Evolutionary conservation across 2,888 invertebrate species (phyloP).

Genomic region (Sarcophaga subvicina): DNA sequence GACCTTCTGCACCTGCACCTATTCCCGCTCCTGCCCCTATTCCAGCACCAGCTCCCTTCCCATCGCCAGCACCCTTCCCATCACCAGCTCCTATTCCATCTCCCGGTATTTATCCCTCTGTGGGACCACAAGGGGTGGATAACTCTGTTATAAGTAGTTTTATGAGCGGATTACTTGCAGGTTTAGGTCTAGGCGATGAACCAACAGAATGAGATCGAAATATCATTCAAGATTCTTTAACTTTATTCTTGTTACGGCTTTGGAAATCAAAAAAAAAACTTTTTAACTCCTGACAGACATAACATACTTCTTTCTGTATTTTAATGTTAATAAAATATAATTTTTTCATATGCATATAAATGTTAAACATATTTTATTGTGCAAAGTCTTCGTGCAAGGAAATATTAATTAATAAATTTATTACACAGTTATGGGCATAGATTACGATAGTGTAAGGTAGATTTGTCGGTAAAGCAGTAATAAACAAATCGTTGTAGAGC

Average conservation of each 20-base stretch:
- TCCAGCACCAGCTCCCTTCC: constrained; percentile 12
- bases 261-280: too few species aligned
- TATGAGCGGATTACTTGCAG: not conserved
- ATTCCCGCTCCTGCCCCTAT: not conserved
- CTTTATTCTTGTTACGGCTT: not conserved
- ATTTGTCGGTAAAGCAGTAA: too few species aligned
- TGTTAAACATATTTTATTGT: too few species aligned
- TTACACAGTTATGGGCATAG: too few species aligned
- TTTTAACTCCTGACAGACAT: not conserved
- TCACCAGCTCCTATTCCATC: constrained; percentile 17
- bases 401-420: too few species aligned
- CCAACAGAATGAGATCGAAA: not conserved
- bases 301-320: not conserved
- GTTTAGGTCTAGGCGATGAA: not conserved
- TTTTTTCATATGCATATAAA: too few species aligned
- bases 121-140: not conserved
- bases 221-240: not conserved
- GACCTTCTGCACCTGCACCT: constrained; percentile 40
- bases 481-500: too few species aligned
- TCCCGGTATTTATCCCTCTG: not conserved
- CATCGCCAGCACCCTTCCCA: constrained; percentile 12
- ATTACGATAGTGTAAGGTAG: too few species aligned
- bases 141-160: not conserved
- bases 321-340: too few species aligned
- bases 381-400: too few species aligned